These are phyloP conservation scores for Goniozus legneri DNA, from an alignment of 1,140 invertebrate genomes.

Conservation along the genomic window DNA sequence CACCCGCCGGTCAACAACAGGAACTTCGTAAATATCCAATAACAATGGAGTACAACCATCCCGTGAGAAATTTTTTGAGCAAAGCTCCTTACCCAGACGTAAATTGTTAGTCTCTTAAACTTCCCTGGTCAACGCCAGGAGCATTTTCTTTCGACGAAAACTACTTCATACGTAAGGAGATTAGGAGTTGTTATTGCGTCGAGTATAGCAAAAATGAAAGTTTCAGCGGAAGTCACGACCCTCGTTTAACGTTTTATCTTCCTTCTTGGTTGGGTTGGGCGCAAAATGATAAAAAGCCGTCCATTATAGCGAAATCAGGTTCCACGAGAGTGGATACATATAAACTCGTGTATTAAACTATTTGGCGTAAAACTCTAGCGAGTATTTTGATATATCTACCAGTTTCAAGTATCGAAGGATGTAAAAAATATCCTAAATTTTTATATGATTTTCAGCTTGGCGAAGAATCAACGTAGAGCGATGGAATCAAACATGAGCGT, in stretches of 20 bases:
- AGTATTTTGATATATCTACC: too few species aligned
- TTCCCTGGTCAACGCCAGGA: constrained; percentile 33
- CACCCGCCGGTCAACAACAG: too few species aligned
- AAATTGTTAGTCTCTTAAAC: constrained; percentile 37
- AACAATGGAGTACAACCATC: too few species aligned
- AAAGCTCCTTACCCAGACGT: constrained; percentile 38
- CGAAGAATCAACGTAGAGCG: too few species aligned
- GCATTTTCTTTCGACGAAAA: constrained; percentile 35
- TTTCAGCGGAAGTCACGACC: constrained; percentile 20
- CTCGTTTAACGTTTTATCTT: not conserved
- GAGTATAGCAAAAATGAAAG: constrained; percentile 19
- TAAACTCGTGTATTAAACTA: too few species aligned
- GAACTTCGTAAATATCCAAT: too few species aligned
- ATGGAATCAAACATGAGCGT: too few species aligned
- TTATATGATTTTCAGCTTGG: too few species aligned
- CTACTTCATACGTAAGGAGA: constrained; percentile 27
- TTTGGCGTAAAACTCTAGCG: too few species aligned
- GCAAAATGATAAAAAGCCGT: constrained; percentile 26
- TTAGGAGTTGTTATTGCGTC: constrained; percentile 36
- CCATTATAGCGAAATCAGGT: constrained; percentile 22
- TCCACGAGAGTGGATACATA: not conserved
- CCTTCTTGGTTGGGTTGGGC: not conserved
- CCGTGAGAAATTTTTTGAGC: too few species aligned
- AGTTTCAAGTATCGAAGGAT: too few species aligned
- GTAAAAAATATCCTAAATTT: too few species aligned